Conservation (phyloP, 2,113 vertebrate genomes). For the Arothron firmamentum region DNA sequence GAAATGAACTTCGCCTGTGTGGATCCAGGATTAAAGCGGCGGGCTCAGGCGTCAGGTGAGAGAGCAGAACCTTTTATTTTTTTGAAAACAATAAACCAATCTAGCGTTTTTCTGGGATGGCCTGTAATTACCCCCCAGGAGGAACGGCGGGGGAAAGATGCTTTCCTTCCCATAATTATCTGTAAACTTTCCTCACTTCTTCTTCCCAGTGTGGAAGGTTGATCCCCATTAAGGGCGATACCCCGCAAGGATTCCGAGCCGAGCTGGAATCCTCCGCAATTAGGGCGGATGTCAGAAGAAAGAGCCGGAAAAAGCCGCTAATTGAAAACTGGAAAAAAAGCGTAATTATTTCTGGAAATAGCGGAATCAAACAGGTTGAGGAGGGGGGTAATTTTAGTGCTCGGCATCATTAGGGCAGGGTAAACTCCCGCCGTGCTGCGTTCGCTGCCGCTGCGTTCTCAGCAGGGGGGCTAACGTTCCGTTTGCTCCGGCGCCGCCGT, state of each 20-base stretch:
- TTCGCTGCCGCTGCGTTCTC: slow-evolving; percentile 34
- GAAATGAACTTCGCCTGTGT: no score
- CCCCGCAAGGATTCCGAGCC: slow-evolving; percentile 27
- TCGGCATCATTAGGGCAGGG: slow-evolving; percentile 57
- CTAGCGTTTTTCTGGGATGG: slow-evolving; percentile 10
- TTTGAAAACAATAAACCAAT: slow-evolving; percentile 18
- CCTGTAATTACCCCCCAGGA: slow-evolving; percentile 61
- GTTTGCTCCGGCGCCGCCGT: no score
- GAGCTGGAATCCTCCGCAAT: slow-evolving; percentile 51
- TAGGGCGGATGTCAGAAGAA: slow-evolving; percentile 51
- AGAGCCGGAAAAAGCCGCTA: slow-evolving; percentile 15
- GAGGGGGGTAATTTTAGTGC: slow-evolving; percentile 52
- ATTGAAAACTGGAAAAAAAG: slow-evolving; percentile 68
- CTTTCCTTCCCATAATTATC: slow-evolving; percentile 59
- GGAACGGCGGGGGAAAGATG: slow-evolving; percentile 19
- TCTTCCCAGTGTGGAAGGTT: slow-evolving; percentile 41
- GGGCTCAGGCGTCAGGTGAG: slow-evolving; percentile 1
- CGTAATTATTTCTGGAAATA: slow-evolving; percentile 61
- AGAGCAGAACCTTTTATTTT: slow-evolving; percentile 1
- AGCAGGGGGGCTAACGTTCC: slow-evolving; percentile 28
- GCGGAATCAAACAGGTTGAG: slow-evolving; percentile 47
- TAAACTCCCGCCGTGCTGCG: slow-evolving; percentile 24
- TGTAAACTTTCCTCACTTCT: slow-evolving; percentile 40
- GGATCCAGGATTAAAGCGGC: no score
- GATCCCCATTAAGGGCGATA: slow-evolving; percentile 40